Percentiles rank a stretch among this genome's conserved stretches.
Evolutionary conservation across 2,888 invertebrate genomes (phyloP).

Genomic region (Lasioglossum oenotherae): DNA sequence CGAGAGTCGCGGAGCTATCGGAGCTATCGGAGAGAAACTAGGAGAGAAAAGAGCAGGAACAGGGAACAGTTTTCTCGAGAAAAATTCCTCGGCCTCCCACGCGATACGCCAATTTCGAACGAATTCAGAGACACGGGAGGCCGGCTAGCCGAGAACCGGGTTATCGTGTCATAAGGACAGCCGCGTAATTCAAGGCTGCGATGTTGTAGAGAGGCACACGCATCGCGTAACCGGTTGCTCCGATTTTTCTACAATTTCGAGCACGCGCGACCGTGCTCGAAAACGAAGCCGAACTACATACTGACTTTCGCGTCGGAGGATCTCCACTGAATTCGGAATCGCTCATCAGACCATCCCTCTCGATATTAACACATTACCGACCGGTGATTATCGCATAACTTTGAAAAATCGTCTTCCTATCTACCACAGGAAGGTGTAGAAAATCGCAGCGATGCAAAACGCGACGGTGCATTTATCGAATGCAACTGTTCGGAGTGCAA

Average conservation of each 20-base stretch:
- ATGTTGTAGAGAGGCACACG: conserved; percentile 48
- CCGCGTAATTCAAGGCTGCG: conserved; percentile 77
- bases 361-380: no score
- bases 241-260: conserved; percentile 53
- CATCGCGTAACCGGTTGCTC: conserved; percentile 62
- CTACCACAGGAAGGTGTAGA: background rate
- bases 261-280: conserved; percentile 7
- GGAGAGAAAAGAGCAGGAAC: no score
- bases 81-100: background rate
- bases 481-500: conserved; percentile 4
- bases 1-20: conserved; percentile 11
- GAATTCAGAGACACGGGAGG: conserved; percentile 30
- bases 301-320: background rate
- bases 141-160: conserved; percentile 70
- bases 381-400: no score
- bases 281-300: background rate
- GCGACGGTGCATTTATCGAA: conserved; percentile 4
- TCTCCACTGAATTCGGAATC: background rate
- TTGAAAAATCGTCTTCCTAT: background rate
- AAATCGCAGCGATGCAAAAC: background rate
- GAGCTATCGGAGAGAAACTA: background rate
- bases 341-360: background rate
- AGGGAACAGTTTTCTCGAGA: background rate
- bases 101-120: conserved; percentile 35
- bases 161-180: conserved; percentile 82